Evolutionary conservation across 2,797 vertebrate genomes (phyloP).

Genomic region (Sciurus carolinensis): DNA sequence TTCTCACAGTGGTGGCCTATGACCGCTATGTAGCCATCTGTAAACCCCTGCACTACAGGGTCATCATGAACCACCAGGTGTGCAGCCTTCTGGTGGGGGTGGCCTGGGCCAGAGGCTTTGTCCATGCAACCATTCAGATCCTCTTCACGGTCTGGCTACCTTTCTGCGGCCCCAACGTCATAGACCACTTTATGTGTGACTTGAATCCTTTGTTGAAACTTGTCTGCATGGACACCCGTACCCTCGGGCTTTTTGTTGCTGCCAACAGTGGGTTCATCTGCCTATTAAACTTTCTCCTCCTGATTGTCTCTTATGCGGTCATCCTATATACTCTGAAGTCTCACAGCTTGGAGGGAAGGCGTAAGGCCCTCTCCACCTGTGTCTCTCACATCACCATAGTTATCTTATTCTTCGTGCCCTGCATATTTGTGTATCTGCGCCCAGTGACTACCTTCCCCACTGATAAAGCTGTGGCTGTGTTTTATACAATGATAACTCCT

Average conservation of each 20-base stretch:
- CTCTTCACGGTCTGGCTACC: constrained; percentile 66
- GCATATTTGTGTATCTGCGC: too few species aligned
- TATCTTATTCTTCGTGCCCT: too few species aligned
- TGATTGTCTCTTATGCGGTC: constrained; percentile 30
- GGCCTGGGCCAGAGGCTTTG: constrained; percentile 49
- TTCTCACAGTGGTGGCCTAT: constrained; percentile 82
- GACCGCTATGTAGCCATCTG: constrained; percentile 80
- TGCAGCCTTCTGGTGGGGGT: constrained; percentile 52
- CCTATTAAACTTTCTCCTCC: constrained; percentile 43
- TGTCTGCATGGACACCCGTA: not conserved
- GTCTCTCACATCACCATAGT: too few species aligned
- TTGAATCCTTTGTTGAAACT: constrained; percentile 60
- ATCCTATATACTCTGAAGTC: constrained; percentile 31
- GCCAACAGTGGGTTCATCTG: constrained; percentile 67
- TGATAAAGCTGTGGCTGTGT: too few species aligned
- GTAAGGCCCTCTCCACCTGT: too few species aligned
- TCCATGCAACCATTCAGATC: constrained; percentile 59
- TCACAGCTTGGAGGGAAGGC: not conserved
- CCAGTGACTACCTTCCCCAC: too few species aligned
- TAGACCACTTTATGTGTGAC: constrained; percentile 73
- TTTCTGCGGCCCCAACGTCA: constrained; percentile 59
- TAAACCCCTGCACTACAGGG: constrained; percentile 68
- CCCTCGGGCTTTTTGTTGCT: constrained; percentile 51
- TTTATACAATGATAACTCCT: too few species aligned
- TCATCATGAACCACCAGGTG: constrained; percentile 68